Base-by-base conservation (phyloP, 1,140 invertebrate species). In the Teleopsis dalmanni region DNA sequence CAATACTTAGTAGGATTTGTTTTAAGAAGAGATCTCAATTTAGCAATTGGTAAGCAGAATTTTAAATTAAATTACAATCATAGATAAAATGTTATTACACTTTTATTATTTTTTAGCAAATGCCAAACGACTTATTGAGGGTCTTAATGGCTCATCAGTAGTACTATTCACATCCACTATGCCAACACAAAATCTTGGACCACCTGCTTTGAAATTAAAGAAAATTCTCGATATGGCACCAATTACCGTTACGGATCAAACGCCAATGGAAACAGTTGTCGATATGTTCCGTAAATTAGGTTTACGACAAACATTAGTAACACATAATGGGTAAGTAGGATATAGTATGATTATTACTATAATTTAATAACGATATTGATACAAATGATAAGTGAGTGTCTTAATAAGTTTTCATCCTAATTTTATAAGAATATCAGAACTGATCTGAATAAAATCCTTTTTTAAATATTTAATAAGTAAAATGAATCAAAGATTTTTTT, bases 241-340 rank as follows among this genome's bases (percentile, higher is more conserved):
- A 10, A 96, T 99, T 46, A 98, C 96, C 0, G 93, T 99, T 40
- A 99, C 95, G 4, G 95, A 98, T 76, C 94, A 98, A 75, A 99
- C 95, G 13, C 95, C 96, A 1, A 98, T 99, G 95, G 96, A 99
- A 77, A 99, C 95, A 9, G 94, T 99, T n/a, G 93, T 99, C 11
- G 96, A 99, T 73, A 98, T 99, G 95, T 99, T 99, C 75, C 80
- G 95, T 56, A 99, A 99, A 75, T 77, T 99, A 45, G 96, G 96
- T 25, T 77, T 99, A 35, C 75, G 96, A 19, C 95, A 99, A 76
- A 95, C 93, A 3, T 79, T 99, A 21, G 95, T 99, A 50, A 99
- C 95, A 48, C 93, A 97, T 73, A 98, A 98, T 72, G 96, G 95
- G 94, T 97, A 75, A 78, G 76, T 97, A 74, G n/a, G n/a, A n/a